Evolutionary conservation across 2,113 vertebrate genomes (phyloP).

Genomic region (Passer domesticus): DNA sequence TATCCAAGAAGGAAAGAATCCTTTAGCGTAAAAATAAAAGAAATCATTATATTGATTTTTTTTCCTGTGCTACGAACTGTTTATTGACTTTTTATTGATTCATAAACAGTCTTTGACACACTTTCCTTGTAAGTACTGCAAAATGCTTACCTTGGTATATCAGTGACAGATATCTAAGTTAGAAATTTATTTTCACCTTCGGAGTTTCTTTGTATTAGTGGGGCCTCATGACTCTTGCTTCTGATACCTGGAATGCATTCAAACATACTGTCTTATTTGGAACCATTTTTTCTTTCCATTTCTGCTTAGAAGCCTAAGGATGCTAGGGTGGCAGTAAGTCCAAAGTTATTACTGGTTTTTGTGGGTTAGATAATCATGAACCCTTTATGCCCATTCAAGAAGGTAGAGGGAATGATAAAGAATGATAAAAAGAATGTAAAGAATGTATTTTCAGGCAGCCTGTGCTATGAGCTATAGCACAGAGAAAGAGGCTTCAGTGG

Average conservation of each 20-base stretch:
- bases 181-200: background rate
- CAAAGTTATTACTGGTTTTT: background rate
- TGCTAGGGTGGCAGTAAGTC: background rate
- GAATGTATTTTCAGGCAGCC: background rate
- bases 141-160: background rate
- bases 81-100: slow-evolving; percentile 14
- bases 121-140: background rate
- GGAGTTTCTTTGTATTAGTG: background rate
- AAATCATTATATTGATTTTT: background rate
- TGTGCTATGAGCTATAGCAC: background rate
- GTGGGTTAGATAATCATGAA: background rate
- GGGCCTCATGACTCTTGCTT: background rate
- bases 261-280: background rate
- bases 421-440: background rate
- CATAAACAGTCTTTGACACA: background rate
- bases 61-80: background rate
- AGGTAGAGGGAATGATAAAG: background rate
- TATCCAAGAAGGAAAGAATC: background rate
- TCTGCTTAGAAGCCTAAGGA: background rate
- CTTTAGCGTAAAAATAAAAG: background rate
- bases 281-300: background rate
- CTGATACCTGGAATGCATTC: background rate
- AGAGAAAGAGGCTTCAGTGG: background rate
- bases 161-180: background rate
- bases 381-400: background rate